Percentiles rank a stretch among this genome's conserved stretches.
Evolutionary conservation across 2,113 vertebrate genomes (phyloP).

Genomic region (Noturus placidus): DNA sequence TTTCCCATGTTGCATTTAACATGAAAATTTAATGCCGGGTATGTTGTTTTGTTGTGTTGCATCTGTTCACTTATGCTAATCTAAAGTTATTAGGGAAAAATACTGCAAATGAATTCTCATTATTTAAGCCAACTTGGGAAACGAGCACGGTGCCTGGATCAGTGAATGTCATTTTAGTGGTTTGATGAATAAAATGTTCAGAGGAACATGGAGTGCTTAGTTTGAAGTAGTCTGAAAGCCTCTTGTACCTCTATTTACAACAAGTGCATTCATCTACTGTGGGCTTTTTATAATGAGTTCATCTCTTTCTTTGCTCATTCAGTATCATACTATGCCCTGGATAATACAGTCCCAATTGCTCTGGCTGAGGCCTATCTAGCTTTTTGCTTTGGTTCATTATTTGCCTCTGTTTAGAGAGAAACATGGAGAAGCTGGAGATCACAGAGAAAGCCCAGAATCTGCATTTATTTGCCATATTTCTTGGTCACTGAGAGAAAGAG

Average conservation of each 20-base stretch:
- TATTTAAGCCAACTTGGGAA: conserved; percentile 50
- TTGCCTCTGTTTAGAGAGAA: conserved; percentile 47
- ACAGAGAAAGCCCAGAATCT: conserved; percentile 55
- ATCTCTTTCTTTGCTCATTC: conserved; percentile 45
- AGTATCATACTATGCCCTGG: conserved; percentile 42
- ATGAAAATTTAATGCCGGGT: conserved; percentile 57
- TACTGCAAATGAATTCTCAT: conserved; percentile 54
- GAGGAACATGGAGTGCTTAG: conserved; percentile 49
- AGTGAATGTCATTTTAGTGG: conserved; percentile 51
- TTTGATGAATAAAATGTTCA: conserved; percentile 51
- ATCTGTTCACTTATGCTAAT: conserved; percentile 65
- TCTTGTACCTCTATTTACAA: conserved; percentile 50
- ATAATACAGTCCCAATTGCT: conserved; percentile 45
- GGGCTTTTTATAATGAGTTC: conserved; percentile 54
- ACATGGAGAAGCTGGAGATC: conserved; percentile 50
- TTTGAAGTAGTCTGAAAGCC: conserved; percentile 55
- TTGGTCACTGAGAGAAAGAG: conserved; percentile 43
- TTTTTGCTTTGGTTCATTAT: conserved; percentile 44
- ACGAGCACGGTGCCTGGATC: conserved; percentile 45
- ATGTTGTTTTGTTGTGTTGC: conserved; percentile 58
- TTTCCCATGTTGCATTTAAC: conserved; percentile 53
- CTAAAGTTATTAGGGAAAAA: conserved; percentile 55
- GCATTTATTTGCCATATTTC: conserved; percentile 58
- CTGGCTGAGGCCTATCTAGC: conserved; percentile 45
- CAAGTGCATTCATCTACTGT: conserved; percentile 52